These are phyloP conservation scores for Dolichoris vasculosae DNA, from an alignment of 1,140 invertebrate species.

Conservation along the genomic window DNA sequence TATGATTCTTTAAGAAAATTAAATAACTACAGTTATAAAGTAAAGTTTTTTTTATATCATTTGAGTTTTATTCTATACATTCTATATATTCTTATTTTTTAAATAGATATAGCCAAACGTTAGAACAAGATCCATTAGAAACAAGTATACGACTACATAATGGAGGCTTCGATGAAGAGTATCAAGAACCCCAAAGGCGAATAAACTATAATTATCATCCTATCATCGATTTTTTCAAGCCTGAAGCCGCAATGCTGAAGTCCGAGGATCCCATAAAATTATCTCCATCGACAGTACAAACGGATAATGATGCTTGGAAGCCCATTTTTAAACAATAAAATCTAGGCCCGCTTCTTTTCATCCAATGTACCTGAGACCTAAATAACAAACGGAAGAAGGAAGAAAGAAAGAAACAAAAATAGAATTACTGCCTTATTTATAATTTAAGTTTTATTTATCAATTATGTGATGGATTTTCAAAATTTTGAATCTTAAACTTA, in stretches of 20 bases:
- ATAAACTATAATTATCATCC: constrained; percentile 90
- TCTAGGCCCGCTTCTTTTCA: background rate
- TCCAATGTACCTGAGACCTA: constrained; percentile 51
- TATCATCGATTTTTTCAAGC: constrained; percentile 87
- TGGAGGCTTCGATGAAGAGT: constrained; percentile 68
- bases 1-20: no score
- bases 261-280: constrained; percentile 49
- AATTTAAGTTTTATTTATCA: constrained; percentile 28
- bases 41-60: background rate
- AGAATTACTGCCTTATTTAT: background rate
- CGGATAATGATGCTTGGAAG: constrained; percentile 66
- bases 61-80: background rate
- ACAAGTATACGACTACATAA: constrained; percentile 63
- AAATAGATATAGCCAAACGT: constrained; percentile 61
- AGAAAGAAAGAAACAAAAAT: constrained; percentile 1
- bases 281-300: constrained; percentile 24
- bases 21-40: no score
- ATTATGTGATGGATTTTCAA: constrained; percentile 5
- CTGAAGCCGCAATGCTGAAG: constrained; percentile 71
- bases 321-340: constrained; percentile 67
- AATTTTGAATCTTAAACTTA: constrained; percentile 10
- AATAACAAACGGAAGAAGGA: constrained; percentile 2
- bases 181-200: constrained; percentile 72
- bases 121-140: constrained; percentile 61
- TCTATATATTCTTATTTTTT: background rate